Percentiles rank a stretch among this genome's conserved stretches.
Evolutionary conservation across 1,140 invertebrate genomes (phyloP).

Genomic region (Leguminivora glycinivorella): DNA sequence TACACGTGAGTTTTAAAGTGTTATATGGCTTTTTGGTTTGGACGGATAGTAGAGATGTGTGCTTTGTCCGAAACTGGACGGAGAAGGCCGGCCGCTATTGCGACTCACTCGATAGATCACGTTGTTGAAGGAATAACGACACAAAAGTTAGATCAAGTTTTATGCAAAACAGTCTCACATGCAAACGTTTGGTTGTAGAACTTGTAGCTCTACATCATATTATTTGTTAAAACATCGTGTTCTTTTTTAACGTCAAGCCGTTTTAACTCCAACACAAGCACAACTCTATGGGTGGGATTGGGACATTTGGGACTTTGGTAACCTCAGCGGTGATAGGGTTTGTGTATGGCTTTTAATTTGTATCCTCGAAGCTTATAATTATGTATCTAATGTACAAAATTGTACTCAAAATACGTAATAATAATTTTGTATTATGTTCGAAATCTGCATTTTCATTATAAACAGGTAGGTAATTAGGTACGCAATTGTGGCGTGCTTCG

Average conservation of each 20-base stretch:
- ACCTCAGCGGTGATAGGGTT: background rate
- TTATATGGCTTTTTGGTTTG: background rate
- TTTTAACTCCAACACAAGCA: too few relatives aligned
- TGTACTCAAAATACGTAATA: too few relatives aligned
- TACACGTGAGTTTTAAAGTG: background rate
- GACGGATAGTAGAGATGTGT: constrained; percentile 36
- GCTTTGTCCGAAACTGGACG: constrained; percentile 40
- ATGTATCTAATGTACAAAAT: too few relatives aligned
- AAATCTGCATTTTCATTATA: too few relatives aligned
- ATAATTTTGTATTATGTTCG: too few relatives aligned
- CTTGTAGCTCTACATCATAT: background rate
- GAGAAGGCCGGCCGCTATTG: constrained; percentile 41
- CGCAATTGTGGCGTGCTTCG: too few relatives aligned
- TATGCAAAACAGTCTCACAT: constrained; percentile 13
- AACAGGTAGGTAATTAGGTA: too few relatives aligned
- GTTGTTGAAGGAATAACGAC: constrained; percentile 38
- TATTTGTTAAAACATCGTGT: background rate
- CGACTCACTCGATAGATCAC: constrained; percentile 21
- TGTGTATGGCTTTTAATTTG: too few relatives aligned
- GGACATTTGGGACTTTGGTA: too few relatives aligned
- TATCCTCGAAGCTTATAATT: too few relatives aligned
- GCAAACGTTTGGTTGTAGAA: background rate
- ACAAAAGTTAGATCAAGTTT: constrained; percentile 41
- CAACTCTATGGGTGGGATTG: background rate
- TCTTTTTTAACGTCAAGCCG: background rate